Evolutionary conservation across 35 echinoderm and acorn worm species (phyloP).

Genomic region (Hemicentrotus pulcherrimus): DNA sequence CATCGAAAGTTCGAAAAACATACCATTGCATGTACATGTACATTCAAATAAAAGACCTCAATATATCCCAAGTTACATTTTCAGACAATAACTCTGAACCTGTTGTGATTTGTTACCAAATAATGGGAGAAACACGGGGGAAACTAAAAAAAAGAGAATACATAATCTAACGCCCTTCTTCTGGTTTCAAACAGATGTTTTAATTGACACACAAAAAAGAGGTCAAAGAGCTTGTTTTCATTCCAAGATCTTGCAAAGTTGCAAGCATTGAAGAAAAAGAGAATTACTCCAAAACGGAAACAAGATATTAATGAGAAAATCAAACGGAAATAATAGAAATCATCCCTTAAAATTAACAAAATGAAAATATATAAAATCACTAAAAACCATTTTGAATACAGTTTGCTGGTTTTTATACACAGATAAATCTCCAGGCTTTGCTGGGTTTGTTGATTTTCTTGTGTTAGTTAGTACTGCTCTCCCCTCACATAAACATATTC

Average conservation of each 20-base stretch:
- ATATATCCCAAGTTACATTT: too few species aligned
- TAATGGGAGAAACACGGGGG: neutral
- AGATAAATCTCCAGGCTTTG: neutral
- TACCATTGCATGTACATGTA: too few species aligned
- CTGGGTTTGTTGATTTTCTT: neutral
- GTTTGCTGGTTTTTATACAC: constrained; percentile 32
- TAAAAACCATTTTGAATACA: constrained; percentile 33
- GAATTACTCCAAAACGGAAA: neutral
- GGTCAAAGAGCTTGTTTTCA: neutral
- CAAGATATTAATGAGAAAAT: neutral
- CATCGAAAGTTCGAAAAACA: too few species aligned
- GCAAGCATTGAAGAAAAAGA: too few species aligned
- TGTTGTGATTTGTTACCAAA: neutral
- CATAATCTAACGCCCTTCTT: too few species aligned
- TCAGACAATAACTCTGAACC: too few species aligned
- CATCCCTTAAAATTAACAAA: neutral
- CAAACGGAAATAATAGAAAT: neutral
- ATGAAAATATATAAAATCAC: neutral
- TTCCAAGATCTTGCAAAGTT: neutral
- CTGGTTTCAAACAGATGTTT: too few species aligned
- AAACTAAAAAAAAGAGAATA: neutral
- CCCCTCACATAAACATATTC: neutral
- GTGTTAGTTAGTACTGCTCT: constrained; percentile 11
- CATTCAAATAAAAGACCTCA: too few species aligned
- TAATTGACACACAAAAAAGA: neutral